A percentile compares a stretch with the other conserved stretches of the same genome.
Evolutionary conservation across 1,140 invertebrate species (phyloP).

Genomic region (Patella vulgata): DNA sequence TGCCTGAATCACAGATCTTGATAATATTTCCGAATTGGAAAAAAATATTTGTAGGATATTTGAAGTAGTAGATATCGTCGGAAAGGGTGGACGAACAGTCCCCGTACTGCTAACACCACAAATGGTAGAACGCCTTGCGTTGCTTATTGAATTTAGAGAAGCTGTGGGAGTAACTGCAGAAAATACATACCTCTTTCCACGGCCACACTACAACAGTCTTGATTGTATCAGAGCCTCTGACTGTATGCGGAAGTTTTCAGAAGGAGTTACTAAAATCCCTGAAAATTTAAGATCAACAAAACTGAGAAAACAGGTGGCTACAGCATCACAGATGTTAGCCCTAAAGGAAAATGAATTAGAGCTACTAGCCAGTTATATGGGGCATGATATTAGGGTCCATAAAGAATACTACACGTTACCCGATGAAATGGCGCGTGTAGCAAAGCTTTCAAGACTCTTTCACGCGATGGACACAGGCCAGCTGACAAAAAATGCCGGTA

Average conservation of each 20-base stretch:
- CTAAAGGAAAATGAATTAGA: constrained; percentile 23
- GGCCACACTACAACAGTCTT: background rate
- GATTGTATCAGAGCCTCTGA: too few relatives aligned
- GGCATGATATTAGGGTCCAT: constrained; percentile 23
- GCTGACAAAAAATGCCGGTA: background rate
- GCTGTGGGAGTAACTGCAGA: too few relatives aligned
- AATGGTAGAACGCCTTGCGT: too few relatives aligned
- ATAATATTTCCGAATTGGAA: constrained; percentile 1
- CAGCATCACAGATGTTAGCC: constrained; percentile 10
- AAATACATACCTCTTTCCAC: too few relatives aligned
- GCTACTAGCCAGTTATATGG: constrained; percentile 13
- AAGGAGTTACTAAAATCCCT: too few relatives aligned
- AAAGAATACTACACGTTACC: constrained; percentile 23
- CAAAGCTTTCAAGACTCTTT: constrained; percentile 20
- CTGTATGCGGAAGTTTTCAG: too few relatives aligned
- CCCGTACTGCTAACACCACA: too few relatives aligned
- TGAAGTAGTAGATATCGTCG: constrained; percentile 9
- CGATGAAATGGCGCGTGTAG: constrained; percentile 18
- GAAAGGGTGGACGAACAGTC: too few relatives aligned
- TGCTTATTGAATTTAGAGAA: too few relatives aligned
- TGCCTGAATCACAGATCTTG: too few relatives aligned
- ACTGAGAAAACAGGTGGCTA: constrained; percentile 29
- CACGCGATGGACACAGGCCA: constrained; percentile 11
- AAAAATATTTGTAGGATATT: background rate
- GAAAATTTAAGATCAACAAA: constrained; percentile 53